phyloP scores from a whole-genome alignment of 2,797 vertebrate species.

The Myiotriccus ornatus region DNA sequence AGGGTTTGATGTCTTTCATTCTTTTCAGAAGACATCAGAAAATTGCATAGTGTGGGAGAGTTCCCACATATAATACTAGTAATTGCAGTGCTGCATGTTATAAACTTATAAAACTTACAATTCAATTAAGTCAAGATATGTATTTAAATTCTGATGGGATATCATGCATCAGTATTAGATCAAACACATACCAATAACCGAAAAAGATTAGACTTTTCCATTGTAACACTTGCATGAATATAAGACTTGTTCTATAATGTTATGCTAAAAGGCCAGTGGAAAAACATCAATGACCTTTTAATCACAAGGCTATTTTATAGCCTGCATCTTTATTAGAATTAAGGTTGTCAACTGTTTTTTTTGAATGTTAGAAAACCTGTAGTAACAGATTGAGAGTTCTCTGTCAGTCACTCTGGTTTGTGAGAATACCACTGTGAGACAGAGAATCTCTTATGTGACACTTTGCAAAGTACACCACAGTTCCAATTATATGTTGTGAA shows the following conservation, averaged over 20 bases:
- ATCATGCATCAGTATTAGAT: not conserved
- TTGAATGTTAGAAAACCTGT: not conserved
- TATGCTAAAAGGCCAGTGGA: not conserved
- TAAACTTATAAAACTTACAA: not conserved
- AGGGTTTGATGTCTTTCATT: not conserved
- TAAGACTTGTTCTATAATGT: not conserved
- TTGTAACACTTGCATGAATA: not conserved
- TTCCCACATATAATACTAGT: not conserved
- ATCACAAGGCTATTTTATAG: not conserved
- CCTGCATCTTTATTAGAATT: not conserved
- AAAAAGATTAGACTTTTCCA: not conserved
- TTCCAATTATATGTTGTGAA: slow-evolving; percentile 39
- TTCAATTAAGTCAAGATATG: not conserved
- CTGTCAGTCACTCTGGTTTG: not conserved
- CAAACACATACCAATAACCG: not conserved
- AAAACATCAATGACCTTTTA: not conserved
- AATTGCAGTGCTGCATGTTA: not conserved
- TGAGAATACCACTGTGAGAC: not conserved
- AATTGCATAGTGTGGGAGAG: not conserved
- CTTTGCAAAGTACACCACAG: not conserved
- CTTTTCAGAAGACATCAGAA: not conserved
- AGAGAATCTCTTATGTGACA: slow-evolving; percentile 18
- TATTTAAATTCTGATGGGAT: not conserved
- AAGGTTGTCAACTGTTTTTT: not conserved
- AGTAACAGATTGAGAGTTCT: not conserved